Evolutionary conservation across 2,888 invertebrate genomes (phyloP).

Genomic region (Eubasilissa splendida): DNA sequence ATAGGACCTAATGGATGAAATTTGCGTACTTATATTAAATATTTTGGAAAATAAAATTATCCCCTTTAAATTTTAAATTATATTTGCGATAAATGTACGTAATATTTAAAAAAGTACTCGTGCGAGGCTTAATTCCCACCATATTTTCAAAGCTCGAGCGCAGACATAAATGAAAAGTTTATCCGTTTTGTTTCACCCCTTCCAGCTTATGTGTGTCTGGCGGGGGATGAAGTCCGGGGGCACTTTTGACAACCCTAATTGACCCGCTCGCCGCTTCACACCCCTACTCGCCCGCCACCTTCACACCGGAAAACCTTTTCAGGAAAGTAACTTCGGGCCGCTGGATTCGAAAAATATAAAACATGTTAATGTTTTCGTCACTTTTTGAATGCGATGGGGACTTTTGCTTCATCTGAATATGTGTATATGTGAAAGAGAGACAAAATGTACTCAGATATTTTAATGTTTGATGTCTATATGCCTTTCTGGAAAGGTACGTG

Average conservation of each 20-base stretch:
- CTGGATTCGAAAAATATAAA: slow-evolving; percentile 3
- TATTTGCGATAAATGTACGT: too few relatives aligned
- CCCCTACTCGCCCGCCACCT: not conserved
- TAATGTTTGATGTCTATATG: too few relatives aligned
- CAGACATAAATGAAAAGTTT: slow-evolving; percentile 27
- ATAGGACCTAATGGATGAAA: too few relatives aligned
- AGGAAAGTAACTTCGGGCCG: slow-evolving; percentile 8
- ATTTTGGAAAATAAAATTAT: not conserved
- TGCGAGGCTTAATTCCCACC: not conserved
- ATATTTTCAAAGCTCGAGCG: slow-evolving; percentile 14
- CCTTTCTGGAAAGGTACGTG: too few relatives aligned
- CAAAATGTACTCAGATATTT: too few relatives aligned
- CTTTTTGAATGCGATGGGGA: slow-evolving; percentile 20
- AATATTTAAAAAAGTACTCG: too few relatives aligned
- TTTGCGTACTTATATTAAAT: not conserved
- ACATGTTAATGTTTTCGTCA: slow-evolving; percentile 32
- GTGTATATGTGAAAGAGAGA: too few relatives aligned
- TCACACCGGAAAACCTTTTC: not conserved
- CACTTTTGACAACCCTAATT: slow-evolving; percentile 47
- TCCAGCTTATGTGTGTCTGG: slow-evolving; percentile 9
- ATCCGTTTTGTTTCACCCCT: slow-evolving; percentile 21
- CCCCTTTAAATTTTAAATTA: not conserved
- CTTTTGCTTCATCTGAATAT: too few relatives aligned
- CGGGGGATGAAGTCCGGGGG: slow-evolving; percentile 15
- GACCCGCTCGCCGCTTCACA: slow-evolving; percentile 28